Evolutionary conservation across 2,113 vertebrate species (phyloP).

Genomic region (Platycercus adscitus): DNA sequence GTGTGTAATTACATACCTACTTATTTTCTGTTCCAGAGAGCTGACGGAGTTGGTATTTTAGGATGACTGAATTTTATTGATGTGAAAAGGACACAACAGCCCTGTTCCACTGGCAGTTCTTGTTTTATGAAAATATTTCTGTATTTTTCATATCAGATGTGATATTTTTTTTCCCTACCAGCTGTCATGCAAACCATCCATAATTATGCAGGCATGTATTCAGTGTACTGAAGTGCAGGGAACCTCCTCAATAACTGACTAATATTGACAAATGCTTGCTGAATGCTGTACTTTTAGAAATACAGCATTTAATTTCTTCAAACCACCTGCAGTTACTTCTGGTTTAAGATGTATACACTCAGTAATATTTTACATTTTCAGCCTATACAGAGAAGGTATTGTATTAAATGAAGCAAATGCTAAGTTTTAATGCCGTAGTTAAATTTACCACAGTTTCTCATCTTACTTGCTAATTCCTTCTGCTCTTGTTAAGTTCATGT

Average conservation of each 20-base stretch:
- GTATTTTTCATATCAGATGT: slow-evolving; percentile 6
- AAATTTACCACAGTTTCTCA: neutral
- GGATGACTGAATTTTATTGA: neutral
- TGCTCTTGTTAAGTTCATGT: neutral
- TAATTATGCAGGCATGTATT: slow-evolving; percentile 14
- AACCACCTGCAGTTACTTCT: slow-evolving; percentile 25
- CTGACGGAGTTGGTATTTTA: neutral
- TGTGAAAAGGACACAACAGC: neutral
- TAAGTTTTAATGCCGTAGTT: neutral
- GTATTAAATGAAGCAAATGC: neutral
- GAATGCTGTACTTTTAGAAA: slow-evolving; percentile 23
- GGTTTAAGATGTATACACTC: slow-evolving; percentile 16
- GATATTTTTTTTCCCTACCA: slow-evolving; percentile 21
- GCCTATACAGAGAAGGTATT: neutral
- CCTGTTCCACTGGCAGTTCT: neutral
- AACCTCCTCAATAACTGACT: slow-evolving; percentile 43
- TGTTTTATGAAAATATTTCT: slow-evolving; percentile 36
- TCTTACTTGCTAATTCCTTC: neutral
- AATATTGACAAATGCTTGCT: slow-evolving; percentile 18
- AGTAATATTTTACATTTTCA: slow-evolving; percentile 5
- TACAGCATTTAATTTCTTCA: slow-evolving; percentile 34
- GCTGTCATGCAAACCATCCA: slow-evolving; percentile 26
- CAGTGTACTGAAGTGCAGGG: neutral
- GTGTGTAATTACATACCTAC: slow-evolving; percentile 36
- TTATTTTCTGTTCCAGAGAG: slow-evolving; percentile 3